Evolutionary conservation across 2,888 invertebrate genomes (phyloP).

Genomic region (Andricus quercusramuli): DNA sequence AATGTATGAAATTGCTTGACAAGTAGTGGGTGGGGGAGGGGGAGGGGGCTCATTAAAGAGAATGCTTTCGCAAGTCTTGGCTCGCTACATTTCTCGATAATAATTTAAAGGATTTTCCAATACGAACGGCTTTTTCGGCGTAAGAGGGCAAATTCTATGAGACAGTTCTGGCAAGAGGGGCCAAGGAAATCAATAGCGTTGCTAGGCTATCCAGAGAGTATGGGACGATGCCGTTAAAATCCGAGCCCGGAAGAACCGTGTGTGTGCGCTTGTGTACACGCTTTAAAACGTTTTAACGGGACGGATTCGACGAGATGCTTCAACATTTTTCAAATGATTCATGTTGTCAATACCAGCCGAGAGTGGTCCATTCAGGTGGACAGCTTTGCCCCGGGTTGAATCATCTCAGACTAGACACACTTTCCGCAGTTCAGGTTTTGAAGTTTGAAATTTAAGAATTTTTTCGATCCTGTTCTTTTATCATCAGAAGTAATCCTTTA

Average conservation of each 20-base stretch:
- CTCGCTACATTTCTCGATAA: constrained; percentile 31
- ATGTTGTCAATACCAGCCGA: not conserved
- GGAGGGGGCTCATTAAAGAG: not conserved
- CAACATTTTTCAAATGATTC: constrained; percentile 43
- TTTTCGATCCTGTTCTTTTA: too few species aligned
- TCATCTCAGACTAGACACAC: too few species aligned
- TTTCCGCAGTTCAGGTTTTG: too few species aligned
- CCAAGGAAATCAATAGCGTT: constrained; percentile 79
- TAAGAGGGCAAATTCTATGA: constrained; percentile 72
- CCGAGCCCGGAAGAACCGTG: constrained; percentile 27
- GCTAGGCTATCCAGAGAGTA: constrained; percentile 74
- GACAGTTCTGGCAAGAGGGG: constrained; percentile 71
- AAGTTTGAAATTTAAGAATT: too few species aligned
- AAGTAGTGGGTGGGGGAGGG: not conserved
- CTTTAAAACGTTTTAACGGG: constrained; percentile 57
- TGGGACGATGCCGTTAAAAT: constrained; percentile 70
- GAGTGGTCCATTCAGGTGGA: not conserved
- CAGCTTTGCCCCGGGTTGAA: not conserved
- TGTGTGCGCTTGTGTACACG: constrained; percentile 53
- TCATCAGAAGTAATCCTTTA: too few species aligned
- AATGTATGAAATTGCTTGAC: not conserved
- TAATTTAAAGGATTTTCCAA: constrained; percentile 56
- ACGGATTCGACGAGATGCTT: constrained; percentile 49
- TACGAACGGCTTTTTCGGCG: constrained; percentile 63
- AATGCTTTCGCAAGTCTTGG: constrained; percentile 20